A percentile compares a stretch with the other conserved stretches of the same genome.
Evolutionary conservation across 2,797 vertebrate genomes (phyloP).

Genomic region (Danionella dracula): DNA sequence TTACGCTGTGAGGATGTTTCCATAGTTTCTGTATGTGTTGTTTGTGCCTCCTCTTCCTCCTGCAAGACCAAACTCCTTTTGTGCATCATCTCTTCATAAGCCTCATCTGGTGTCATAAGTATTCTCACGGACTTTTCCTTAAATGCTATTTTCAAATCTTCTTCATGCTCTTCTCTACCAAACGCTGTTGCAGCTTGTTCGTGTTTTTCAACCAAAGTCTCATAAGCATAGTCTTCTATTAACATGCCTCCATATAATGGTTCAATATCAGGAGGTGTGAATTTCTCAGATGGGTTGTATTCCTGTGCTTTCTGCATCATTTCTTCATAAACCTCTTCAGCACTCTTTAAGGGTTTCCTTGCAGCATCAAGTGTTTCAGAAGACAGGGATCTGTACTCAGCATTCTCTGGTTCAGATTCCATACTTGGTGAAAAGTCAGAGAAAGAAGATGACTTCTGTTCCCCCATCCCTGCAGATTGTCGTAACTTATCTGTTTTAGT

Average conservation of each 20-base stretch:
- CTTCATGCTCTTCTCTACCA: constrained; percentile 61
- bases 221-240: constrained; percentile 98
- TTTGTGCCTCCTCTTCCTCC: constrained; percentile 70
- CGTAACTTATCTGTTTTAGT: constrained; percentile 83
- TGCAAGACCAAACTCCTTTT: constrained; percentile 75
- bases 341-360: constrained; percentile 80
- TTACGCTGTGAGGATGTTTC: neutral
- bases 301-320: constrained; percentile 82
- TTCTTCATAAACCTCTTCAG: constrained; percentile 91
- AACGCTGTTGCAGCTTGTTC: constrained; percentile 62
- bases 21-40: constrained; percentile 44
- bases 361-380: constrained; percentile 39
- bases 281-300: constrained; percentile 76
- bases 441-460: constrained; percentile 79
- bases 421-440: constrained; percentile 88
- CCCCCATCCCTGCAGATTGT: constrained; percentile 76
- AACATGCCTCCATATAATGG: constrained; percentile 93
- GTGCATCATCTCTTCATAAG: constrained; percentile 83
- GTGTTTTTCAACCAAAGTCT: constrained; percentile 87
- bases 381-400: neutral
- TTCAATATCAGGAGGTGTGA: constrained; percentile 88
- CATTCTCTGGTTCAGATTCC: constrained; percentile 85
- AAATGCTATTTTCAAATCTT: too few relatives aligned
- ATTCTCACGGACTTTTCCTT: constrained; percentile 76
- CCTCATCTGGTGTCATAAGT: constrained; percentile 76